Evolutionary conservation across 2,888 invertebrate genomes (phyloP), one percentile per base, ranked within the genome.

Genomic region (Junonia oenone): DNA sequence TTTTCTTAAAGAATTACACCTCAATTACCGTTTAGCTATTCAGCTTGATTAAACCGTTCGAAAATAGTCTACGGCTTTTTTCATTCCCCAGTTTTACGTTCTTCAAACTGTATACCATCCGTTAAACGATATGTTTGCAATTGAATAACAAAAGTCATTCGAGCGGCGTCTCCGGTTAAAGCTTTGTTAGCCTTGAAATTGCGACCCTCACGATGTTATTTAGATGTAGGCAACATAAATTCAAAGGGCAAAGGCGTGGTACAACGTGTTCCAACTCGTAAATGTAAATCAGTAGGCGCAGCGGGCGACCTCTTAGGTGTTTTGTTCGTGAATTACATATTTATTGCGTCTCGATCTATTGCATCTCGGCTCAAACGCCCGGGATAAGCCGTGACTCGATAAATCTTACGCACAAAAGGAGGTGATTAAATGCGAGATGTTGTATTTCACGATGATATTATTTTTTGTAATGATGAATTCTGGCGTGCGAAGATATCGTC

Each of bases 161-260:
- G 35, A 49, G 45, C 19, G 35, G 55, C 51, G 11, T 55, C 40
- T 51, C 55, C 33, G 45, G 46, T 47, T 58, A 40, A 46, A 56
- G 49, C 48, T 53, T 22, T 49, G 38, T 54, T 55, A 61, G 55
- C 62, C 62, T 65, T 63, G 61, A 61, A 56, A 58, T 53, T 38
- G 56, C 56, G 55, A 62, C 55, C 55, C 61, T 61, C 60, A 59
- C 76, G 76, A 72, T 76, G 76, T 75, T 78, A 79, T 84, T 83
- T 78, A 75, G 76, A 75, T 75, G 74, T 78, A 74, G 65, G 62
- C 62, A 63, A 78, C 75, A 76, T 83, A 81, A 81, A 81, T 81
- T 72, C 73, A 87, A 86, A 86, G 84, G 83, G 87, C 80, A 83
- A 70, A 81, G 83, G 86, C 84, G 84, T 79, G 82, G 78, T 71